Evolutionary conservation across 1,140 invertebrate species (phyloP), one percentile per base, ranked within the genome.

Genomic region (Drosophila lacteicornis): DNA sequence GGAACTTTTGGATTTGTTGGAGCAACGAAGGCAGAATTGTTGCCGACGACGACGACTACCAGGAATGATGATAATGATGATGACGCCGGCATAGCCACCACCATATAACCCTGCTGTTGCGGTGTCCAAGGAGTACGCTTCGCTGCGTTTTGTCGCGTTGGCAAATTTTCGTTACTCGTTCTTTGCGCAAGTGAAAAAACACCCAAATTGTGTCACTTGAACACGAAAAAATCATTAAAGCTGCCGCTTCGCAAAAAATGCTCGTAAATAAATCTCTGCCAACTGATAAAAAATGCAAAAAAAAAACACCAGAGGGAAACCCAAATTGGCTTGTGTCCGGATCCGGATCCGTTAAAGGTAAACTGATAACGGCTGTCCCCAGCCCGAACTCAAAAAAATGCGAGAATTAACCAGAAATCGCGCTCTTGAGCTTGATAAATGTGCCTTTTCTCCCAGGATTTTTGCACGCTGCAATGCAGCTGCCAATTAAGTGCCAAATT

Each of bases 401-500:
- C 11, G 7, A 7, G 42, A 53, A 62, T 62, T 49, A 74, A 67
- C 42, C 59, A 47, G 47, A 57, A 61, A 65, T 30, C 30, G 57
- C 25, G n/a, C n/a, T 69, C 47, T 49, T 66, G 78, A 86, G 74
- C 82, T 75, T 85, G 82, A 85, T 86, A 81, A 85, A 85, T 81
- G 78, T 62, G 55, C 43, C 15, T 12, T 17, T 27, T 49, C 50
- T n/a, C 12, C 30, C 47, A 5, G 70, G 33, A 36, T 45, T 68
- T 38, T 67, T 17, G 12, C 19, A 13, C 46, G 56, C 63, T 38
- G 58, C 61, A 79, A 50, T 80, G 79, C 80, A 67, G 69, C 79
- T 80, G 83, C 84, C 84, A 87, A 87, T 87, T 87, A 87, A 87
- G 77, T 88, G 83, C 80, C 84, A 86, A 80, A 86, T 86, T 86